A percentile compares a stretch with the other conserved stretches of the same genome.
Evolutionary conservation across 2,888 invertebrate genomes (phyloP).

Genomic region (Drosophila mimica): DNA sequence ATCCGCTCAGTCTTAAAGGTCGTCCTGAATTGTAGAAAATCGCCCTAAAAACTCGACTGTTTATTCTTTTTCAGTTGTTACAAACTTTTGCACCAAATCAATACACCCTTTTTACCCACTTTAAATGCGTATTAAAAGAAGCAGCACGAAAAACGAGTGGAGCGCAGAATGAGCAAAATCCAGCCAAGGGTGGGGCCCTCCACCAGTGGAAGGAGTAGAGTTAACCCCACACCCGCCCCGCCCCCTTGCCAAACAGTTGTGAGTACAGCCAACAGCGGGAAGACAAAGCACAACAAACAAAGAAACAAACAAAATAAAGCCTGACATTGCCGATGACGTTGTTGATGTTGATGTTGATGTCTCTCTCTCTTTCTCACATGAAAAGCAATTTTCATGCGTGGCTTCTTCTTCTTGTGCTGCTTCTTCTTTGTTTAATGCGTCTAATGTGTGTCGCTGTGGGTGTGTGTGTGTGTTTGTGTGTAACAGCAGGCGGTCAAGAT

Average conservation of each 20-base stretch:
- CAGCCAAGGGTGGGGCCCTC: constrained; percentile 33
- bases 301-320: constrained; percentile 34
- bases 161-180: constrained; percentile 34
- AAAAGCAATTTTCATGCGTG: constrained; percentile 80
- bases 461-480: constrained; percentile 24
- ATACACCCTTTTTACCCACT: background rate
- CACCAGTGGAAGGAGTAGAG: constrained; percentile 27
- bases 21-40: no score
- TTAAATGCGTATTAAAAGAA: constrained; percentile 3
- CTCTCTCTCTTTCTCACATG: constrained; percentile 55
- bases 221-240: constrained; percentile 29
- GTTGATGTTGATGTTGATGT: constrained; percentile 72
- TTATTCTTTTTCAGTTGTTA: background rate
- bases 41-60: background rate
- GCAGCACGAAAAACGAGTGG: constrained; percentile 9
- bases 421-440: constrained; percentile 68
- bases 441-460: constrained; percentile 7
- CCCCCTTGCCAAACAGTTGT: background rate
- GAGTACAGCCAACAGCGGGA: constrained; percentile 41
- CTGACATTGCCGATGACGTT: constrained; percentile 54
- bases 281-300: constrained; percentile 53
- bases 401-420: constrained; percentile 79
- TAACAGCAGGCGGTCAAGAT: constrained; percentile 59
- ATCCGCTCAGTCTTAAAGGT: no score
- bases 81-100: background rate